Percentiles rank a stretch among this genome's conserved stretches.
Conservation (phyloP, 37 sponge, comb jelly and placozoan species). For the Crambe crambe region DNA sequence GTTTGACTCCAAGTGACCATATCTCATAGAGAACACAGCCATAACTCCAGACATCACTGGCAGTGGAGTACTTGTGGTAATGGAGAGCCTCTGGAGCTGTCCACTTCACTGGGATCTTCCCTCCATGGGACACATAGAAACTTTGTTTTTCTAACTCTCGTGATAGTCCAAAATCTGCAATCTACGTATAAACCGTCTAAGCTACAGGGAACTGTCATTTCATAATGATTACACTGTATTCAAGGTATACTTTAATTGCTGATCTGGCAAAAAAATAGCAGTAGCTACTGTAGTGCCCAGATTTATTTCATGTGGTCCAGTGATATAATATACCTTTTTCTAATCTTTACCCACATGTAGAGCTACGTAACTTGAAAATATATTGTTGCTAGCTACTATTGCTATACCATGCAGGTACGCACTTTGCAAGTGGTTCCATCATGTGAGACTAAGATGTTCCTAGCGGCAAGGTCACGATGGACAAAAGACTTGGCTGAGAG, state of each 20-base stretch:
- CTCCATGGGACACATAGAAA: conserved; percentile 7
- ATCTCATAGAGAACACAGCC: conserved; percentile 21
- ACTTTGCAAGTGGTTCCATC: neutral
- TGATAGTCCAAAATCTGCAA: conserved; percentile 19
- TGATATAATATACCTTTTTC: neutral
- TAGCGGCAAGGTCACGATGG: conserved; percentile 13
- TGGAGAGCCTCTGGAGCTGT: conserved; percentile 7
- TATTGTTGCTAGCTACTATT: too few species aligned
- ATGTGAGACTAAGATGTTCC: neutral
- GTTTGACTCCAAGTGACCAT: conserved; percentile 5
- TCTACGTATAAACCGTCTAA: neutral
- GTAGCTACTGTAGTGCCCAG: too few species aligned
- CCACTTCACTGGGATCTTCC: conserved; percentile 12
- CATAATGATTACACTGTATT: too few species aligned
- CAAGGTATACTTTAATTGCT: too few species aligned
- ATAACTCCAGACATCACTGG: conserved; percentile 16
- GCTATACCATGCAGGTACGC: too few species aligned
- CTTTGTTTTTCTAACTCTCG: neutral
- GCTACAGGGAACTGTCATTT: neutral
- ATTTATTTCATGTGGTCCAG: too few species aligned
- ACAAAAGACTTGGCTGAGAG: neutral
- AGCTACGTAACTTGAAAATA: too few species aligned
- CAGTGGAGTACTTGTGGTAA: conserved; percentile 12
- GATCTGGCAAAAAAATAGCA: too few species aligned
- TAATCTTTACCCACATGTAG: too few species aligned